Evolutionary conservation across 2,888 invertebrate genomes (phyloP), one percentile per base, ranked within the genome.

Genomic region (Heteromyza rotundicornis): DNA sequence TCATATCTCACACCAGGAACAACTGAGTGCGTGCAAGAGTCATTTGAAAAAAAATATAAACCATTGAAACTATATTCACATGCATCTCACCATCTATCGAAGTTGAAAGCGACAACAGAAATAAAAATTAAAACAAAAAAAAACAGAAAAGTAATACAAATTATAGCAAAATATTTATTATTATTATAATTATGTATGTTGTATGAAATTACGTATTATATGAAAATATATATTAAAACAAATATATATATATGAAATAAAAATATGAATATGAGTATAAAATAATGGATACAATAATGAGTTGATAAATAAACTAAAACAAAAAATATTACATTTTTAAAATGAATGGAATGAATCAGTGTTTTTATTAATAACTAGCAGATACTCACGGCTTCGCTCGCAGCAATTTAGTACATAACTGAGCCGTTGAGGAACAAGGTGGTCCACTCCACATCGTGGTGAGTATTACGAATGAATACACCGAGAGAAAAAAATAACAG

Each of bases 141-240:
- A 22, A 19, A 53, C 3, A 57, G 62, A 64, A 60, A 57, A 56
- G 55, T 19, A 44, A n/a, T 24, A 57, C 16, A 59, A 20, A 58
- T 51, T 56, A 56, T 56, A 36, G 22, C 27, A 32, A 47, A 49
- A 58, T 63, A 60, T 57, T 59, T 55, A 53, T 40, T 62, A 66
- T 66, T 62, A 59, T 64, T n/a, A n/a, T n/a, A n/a, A n/a, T n/a
- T n/a, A n/a, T n/a, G n/a, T 64, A 65, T 75, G 74, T 71, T 75
- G 70, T 73, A 66, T 71, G 74, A 71, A 72, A 75, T 71, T 63
- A 57, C 57, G 64, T 68, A 64, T 63, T 58, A 63, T 56, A 54
- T 53, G 44, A 49, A 60, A 55, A 51, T 47, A 53, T 27, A 58
- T 59, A 63, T 17, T 10, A 36, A 14, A 49, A 47, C n/a, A n/a